Evolutionary conservation across 1,140 invertebrate genomes (phyloP), one percentile per base, ranked within the genome.

Genomic region (Sogatella furcifera): DNA sequence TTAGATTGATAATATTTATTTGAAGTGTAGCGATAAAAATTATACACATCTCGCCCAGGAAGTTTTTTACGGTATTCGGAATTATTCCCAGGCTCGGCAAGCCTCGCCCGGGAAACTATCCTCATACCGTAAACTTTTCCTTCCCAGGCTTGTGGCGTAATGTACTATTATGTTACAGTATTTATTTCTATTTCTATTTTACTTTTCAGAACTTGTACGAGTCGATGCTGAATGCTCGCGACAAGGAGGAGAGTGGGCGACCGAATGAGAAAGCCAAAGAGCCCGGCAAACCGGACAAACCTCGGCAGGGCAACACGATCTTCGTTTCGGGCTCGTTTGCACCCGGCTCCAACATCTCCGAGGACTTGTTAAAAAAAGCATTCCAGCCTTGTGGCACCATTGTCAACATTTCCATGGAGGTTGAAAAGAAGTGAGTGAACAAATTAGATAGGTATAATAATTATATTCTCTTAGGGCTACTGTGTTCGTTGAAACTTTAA

Each of bases 361-460:
- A 93, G 70, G 87, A 91, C 49, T 85, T 90, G 62, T 73, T 93
- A 0, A 84, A 85, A 69, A 90, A 88, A 69, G 83, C 85, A 43
- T 92, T 92, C 69, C 77, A 80, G 52, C 81, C 82, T 24, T 86
- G 85, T 74, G 90, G 90, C 38, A 84, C 82, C 63, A 90, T 94
- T 66, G 78, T 92, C 0, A 92, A 92, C 74, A 85, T 93, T n/a
- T 86, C 84, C 1, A 90, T 93, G 86, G 90, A 95, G 76, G 81
- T 84, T 65, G 89, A 92, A 64, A 92, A 90, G 74, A 85, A 90
- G 88, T 90, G 75, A 70, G 73, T 62, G 15, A n/a, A n/a, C n/a
- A n/a, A n/a, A n/a, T n/a, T 44, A 4, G 13, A 34, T 57, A 5
- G 11, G 34, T 28, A 4, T 28, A 28, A 28, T 4, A 28, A 24